phyloP scores from a whole-genome alignment of 2,888 invertebrate genomes.

The Fragum fragum region DNA sequence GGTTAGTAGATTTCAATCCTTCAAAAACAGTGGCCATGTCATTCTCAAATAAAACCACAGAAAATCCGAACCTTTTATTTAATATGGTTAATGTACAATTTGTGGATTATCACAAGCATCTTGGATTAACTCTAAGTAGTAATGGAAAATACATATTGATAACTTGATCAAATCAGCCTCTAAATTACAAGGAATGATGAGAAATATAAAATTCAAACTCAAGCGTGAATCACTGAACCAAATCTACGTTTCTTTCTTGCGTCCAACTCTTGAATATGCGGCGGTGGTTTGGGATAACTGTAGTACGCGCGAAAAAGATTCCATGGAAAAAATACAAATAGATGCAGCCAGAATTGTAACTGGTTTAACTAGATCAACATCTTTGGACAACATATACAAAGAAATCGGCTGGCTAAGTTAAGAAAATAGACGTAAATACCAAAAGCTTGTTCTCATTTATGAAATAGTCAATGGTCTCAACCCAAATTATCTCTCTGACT shows the following conservation, averaged over 20 bases:
- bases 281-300: no score
- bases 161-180: slow-evolving; percentile 33
- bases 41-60: neutral
- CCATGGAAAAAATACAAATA: slow-evolving; percentile 34
- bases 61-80: neutral
- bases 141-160: slow-evolving; percentile 27
- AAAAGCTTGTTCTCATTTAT: slow-evolving; percentile 1
- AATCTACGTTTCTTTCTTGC: no score
- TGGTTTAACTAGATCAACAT: slow-evolving; percentile 28
- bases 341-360: slow-evolving; percentile 38
- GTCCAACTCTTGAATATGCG: no score
- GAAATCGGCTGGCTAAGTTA: slow-evolving; percentile 31
- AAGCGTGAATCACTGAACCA: no score
- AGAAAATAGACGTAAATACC: slow-evolving; percentile 24
- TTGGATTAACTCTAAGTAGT: slow-evolving; percentile 28
- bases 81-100: neutral
- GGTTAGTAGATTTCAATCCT: slow-evolving; percentile 33
- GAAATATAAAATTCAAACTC: no score
- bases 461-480: neutral
- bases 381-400: slow-evolving; percentile 4
- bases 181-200: slow-evolving; percentile 30
- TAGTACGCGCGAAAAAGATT: slow-evolving; percentile 13
- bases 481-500: slow-evolving; percentile 9
- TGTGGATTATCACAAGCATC: slow-evolving; percentile 11
- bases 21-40: slow-evolving; percentile 28